Conservation (phyloP, 2,888 invertebrate genomes). For the Malthinus flaveolus region DNA sequence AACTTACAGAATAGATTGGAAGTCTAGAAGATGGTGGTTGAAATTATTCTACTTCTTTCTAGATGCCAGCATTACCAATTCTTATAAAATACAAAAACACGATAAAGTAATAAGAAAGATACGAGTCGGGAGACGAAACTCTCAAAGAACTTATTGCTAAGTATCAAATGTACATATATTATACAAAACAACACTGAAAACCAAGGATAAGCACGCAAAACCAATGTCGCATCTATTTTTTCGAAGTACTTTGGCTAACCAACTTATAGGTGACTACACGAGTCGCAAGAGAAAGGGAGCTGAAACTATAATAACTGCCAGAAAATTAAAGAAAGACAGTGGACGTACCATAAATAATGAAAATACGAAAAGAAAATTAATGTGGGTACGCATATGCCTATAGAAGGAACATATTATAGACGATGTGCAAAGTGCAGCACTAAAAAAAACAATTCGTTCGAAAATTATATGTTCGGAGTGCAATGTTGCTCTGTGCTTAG, state of each 20-base stretch:
- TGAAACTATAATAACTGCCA: not conserved
- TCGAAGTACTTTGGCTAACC: too few species aligned
- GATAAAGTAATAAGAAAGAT: too few species aligned
- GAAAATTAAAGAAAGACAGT: slow-evolving; percentile 5
- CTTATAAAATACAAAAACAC: too few species aligned
- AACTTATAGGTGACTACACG: too few species aligned
- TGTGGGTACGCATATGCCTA: slow-evolving; percentile 18
- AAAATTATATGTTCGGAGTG: slow-evolving; percentile 7
- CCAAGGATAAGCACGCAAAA: not conserved
- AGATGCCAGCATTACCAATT: not conserved
- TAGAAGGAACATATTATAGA: slow-evolving; percentile 12
- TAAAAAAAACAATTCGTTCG: slow-evolving; percentile 13
- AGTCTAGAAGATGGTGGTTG: not conserved
- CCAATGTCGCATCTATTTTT: too few species aligned
- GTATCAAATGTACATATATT: too few species aligned
- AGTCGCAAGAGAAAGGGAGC: not conserved
- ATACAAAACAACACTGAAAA: not conserved
- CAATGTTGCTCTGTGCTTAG: not conserved
- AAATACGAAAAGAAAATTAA: slow-evolving; percentile 8
- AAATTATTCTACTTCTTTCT: not conserved
- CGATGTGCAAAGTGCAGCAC: slow-evolving; percentile 24
- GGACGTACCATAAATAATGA: too few species aligned
- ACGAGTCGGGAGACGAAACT: too few species aligned
- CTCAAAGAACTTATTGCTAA: too few species aligned
- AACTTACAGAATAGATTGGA: not conserved